Evolutionary conservation across 2,888 invertebrate genomes (phyloP).

Genomic region (Epirrhoe alternata): DNA sequence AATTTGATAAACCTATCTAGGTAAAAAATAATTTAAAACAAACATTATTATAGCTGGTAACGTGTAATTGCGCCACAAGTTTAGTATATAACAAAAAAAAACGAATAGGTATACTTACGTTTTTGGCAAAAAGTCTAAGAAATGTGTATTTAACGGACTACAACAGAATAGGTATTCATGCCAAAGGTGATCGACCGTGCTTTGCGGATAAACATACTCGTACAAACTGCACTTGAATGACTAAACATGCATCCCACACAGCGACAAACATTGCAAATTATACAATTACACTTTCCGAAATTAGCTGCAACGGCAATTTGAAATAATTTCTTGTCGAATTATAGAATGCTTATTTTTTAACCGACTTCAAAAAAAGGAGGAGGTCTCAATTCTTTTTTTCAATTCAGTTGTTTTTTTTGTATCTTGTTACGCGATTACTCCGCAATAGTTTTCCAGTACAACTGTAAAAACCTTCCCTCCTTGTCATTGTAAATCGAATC

Average conservation of each 20-base stretch:
- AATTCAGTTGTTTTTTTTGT: no score
- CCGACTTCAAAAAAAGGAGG: no score
- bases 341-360: background rate
- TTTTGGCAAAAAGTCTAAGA: background rate
- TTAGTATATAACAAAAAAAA: no score
- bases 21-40: no score
- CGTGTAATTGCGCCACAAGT: no score
- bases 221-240: background rate
- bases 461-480: no score
- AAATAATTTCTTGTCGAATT: background rate
- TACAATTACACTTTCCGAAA: background rate
- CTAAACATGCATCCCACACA: slow-evolving; percentile 1
- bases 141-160: slow-evolving; percentile 5
- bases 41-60: no score
- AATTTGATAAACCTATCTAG: no score
- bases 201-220: background rate
- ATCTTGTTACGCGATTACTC: no score
- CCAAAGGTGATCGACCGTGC: background rate
- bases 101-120: background rate
- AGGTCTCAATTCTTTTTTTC: no score
- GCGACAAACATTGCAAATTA: background rate
- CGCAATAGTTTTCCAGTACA: no score
- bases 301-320: background rate
- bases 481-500: no score
- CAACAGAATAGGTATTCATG: slow-evolving; percentile 3